A percentile compares a stretch with the other conserved stretches of the same genome.
phyloP scores from a whole-genome alignment of 1,140 invertebrate species.

The Tribolium castaneum region DNA sequence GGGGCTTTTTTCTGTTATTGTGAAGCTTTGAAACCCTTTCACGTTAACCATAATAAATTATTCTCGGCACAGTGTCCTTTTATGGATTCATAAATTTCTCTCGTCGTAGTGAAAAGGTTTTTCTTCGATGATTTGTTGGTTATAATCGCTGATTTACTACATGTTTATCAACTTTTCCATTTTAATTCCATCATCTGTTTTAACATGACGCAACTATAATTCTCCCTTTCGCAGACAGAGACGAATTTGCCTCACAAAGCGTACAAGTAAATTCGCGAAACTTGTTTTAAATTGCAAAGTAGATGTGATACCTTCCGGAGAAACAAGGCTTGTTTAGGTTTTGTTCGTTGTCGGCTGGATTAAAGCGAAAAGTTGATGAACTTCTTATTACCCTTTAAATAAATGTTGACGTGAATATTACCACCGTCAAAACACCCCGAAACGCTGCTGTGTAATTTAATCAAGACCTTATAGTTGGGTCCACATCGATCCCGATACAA shows the following conservation, averaged over 20 bases:
- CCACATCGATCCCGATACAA: background rate
- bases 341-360: slow-evolving; percentile 17
- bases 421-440: slow-evolving; percentile 1
- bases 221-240: background rate
- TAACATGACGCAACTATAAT: background rate
- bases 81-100: slow-evolving; percentile 30
- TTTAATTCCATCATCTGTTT: slow-evolving; percentile 22
- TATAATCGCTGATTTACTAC: slow-evolving; percentile 35
- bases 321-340: slow-evolving; percentile 31
- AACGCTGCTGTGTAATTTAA: background rate
- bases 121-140: slow-evolving; percentile 24
- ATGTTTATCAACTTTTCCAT: slow-evolving; percentile 23
- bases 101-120: background rate
- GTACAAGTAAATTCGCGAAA: slow-evolving; percentile 15
- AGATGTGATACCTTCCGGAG: slow-evolving; percentile 31
- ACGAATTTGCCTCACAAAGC: slow-evolving; percentile 19
- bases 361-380: slow-evolving; percentile 28
- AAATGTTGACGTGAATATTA: slow-evolving; percentile 32
- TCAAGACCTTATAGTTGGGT: background rate
- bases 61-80: slow-evolving; percentile 21
- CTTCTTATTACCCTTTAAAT: slow-evolving; percentile 36
- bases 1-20: slow-evolving; percentile 34
- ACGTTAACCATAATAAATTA: slow-evolving; percentile 32
- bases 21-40: slow-evolving; percentile 26
- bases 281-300: slow-evolving; percentile 31